phyloP scores from a whole-genome alignment of 2,797 vertebrate genomes.

The Mico argentatus region DNA sequence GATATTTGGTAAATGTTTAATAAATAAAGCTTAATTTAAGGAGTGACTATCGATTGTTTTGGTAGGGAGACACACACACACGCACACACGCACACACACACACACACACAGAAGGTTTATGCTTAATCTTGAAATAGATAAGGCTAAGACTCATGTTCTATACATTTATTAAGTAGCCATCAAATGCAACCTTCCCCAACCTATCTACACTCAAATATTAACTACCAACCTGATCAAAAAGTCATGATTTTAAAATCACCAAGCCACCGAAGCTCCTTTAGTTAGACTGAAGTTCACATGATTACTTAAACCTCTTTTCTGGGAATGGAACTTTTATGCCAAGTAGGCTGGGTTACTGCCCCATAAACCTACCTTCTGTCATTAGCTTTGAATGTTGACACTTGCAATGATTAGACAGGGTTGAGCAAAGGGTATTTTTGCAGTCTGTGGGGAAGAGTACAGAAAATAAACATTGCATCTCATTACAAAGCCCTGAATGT shows the following conservation, averaged over 20 bases:
- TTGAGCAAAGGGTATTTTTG: slow-evolving; percentile 65
- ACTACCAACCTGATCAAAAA: not conserved
- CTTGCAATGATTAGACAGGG: slow-evolving; percentile 51
- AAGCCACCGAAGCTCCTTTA: not conserved
- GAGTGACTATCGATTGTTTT: not conserved
- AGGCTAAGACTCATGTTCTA: not conserved
- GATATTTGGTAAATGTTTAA: not conserved
- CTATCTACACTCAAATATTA: not conserved
- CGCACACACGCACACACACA: not conserved
- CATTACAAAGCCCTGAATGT: slow-evolving; percentile 63
- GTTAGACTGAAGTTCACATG: slow-evolving; percentile 1
- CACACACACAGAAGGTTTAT: not conserved
- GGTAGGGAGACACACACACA: not conserved
- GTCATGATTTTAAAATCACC: not conserved
- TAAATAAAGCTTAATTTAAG: not conserved
- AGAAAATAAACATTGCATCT: slow-evolving; percentile 52
- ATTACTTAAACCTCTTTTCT: not conserved
- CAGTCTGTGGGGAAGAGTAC: slow-evolving; percentile 36
- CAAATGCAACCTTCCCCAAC: not conserved
- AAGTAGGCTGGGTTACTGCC: slow-evolving; percentile 36
- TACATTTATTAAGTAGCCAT: not conserved
- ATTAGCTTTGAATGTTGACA: slow-evolving; percentile 63
- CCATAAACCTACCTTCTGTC: slow-evolving; percentile 65
- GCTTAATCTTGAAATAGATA: not conserved
- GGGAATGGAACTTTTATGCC: slow-evolving; percentile 44